Conservation (phyloP, 2,888 invertebrate species). For the Apotomis turbidana region DNA sequence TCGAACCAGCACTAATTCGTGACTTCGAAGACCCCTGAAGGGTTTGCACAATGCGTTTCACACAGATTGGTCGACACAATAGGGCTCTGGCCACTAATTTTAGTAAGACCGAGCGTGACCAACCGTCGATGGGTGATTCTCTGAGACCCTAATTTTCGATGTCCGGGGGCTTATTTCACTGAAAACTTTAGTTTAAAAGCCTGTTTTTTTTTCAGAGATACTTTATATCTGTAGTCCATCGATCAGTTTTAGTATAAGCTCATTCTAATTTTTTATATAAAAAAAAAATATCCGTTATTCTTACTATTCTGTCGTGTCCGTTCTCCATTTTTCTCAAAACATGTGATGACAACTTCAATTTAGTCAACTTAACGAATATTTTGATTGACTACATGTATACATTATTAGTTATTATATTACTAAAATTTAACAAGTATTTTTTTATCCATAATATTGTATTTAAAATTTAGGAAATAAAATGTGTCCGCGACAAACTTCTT, state of each 20-base stretch:
- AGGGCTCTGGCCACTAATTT: slow-evolving; percentile 18
- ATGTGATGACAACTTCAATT: neutral
- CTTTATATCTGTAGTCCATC: slow-evolving; percentile 7
- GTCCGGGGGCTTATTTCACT: slow-evolving; percentile 2
- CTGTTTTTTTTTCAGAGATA: slow-evolving; percentile 5
- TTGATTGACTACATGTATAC: neutral
- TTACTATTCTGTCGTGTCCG: neutral
- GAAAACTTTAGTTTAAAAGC: slow-evolving; percentile 2
- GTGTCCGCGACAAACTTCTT: neutral
- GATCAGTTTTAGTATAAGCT: neutral
- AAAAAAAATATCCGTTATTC: neutral
- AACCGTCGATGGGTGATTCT: slow-evolving; percentile 10
- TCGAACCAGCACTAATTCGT: neutral
- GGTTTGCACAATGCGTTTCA: slow-evolving; percentile 1
- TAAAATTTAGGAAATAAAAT: neutral
- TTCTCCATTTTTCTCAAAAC: neutral
- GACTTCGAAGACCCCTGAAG: neutral
- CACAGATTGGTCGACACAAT: slow-evolving; percentile 6
- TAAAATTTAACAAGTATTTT: neutral
- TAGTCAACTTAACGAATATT: neutral
- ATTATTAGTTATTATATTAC: slow-evolving; percentile 1
- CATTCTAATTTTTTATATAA: slow-evolving; percentile 1
- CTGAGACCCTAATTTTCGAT: slow-evolving; percentile 1
- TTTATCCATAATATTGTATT: neutral
- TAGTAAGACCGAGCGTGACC: slow-evolving; percentile 16